Conservation (phyloP, 2,888 invertebrate species). For the Tholera decimalis region DNA sequence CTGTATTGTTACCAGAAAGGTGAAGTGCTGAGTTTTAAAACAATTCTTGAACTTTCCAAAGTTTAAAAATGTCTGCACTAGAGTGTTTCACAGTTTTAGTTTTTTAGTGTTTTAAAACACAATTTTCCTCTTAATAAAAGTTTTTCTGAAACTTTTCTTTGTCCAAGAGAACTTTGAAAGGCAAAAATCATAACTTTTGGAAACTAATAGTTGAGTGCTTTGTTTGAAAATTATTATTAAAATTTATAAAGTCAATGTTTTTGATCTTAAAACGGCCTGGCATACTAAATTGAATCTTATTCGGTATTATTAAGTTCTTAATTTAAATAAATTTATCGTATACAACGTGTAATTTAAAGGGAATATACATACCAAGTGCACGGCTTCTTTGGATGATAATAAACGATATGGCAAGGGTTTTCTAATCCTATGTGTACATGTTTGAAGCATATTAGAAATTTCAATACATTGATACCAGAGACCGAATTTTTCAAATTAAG, state of each 20-base stretch:
- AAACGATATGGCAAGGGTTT: too few species aligned
- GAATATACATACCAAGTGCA: too few species aligned
- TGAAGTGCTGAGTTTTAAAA: conserved; percentile 31
- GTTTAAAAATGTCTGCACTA: conserved; percentile 51
- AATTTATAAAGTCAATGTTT: background rate
- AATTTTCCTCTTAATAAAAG: conserved; percentile 49
- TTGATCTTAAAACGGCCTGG: fast-evolving
- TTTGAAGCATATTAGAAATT: too few species aligned
- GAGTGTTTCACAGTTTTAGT: conserved; percentile 35
- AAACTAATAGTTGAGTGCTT: conserved; percentile 2
- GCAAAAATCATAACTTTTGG: background rate
- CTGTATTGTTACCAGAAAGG: conserved; percentile 1
- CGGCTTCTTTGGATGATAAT: too few species aligned
- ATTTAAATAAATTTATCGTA: background rate
- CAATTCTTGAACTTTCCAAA: conserved; percentile 49
- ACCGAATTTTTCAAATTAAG: too few species aligned
- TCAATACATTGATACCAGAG: too few species aligned
- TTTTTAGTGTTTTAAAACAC: conserved; percentile 45
- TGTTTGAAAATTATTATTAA: background rate
- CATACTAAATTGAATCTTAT: too few species aligned
- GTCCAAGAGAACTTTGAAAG: conserved; percentile 13
- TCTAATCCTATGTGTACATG: too few species aligned
- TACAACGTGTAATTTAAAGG: too few species aligned
- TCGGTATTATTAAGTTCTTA: background rate
- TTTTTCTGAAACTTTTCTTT: conserved; percentile 37